Base-by-base conservation (phyloP, 2,797 vertebrate genomes). In the Mormyrus proboscirostris region DNA sequence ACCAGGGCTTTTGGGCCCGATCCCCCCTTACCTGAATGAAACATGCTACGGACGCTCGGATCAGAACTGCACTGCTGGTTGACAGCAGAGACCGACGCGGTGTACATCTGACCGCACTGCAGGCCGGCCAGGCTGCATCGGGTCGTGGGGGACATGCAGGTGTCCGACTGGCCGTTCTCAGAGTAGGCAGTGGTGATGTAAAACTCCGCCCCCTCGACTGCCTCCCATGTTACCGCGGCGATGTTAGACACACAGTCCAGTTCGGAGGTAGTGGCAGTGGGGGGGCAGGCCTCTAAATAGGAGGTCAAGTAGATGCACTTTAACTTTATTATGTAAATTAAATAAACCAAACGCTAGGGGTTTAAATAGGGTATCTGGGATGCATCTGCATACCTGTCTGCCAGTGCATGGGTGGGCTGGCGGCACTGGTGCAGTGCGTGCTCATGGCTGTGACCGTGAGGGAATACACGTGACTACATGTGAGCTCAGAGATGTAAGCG, bases 231-330 rank as follows among this genome's bases (percentile, higher is more conserved):
- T 49, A 96, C 92, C 83, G 93, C 90, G 0, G 93, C 95, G 0
- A 95, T 95, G 93, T 95, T 96, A 38, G 94, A 92, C 29, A 94
- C 2, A 88, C 96, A 97, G 92, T 95, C 94, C 93, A 95, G 92
- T 82, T 82, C 91, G 79, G 94, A 95, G 89, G 86, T 83, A 79
- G 96, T 89, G 0, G 0, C 9, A 0, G 92, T 93, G 25, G 96
- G 95, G 0, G 93, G 91, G 88, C 96, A 97, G 16, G 96, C 96
- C 88, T 92, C 96, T 97, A 90, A 73, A 14, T 2, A 25, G 7
- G n/a, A 44, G 51, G 14, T 82, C 3, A 33, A 14, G 50, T 5
- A 62, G 22, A 57, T 29, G 6, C 1, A 14, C 19, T 22, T 89
- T 82, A 79, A 69, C 57, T 38, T 82, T 38, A 29, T 33, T 25